Conservation (phyloP, 1,140 invertebrate genomes). For the Sweltsa coloradensis region DNA sequence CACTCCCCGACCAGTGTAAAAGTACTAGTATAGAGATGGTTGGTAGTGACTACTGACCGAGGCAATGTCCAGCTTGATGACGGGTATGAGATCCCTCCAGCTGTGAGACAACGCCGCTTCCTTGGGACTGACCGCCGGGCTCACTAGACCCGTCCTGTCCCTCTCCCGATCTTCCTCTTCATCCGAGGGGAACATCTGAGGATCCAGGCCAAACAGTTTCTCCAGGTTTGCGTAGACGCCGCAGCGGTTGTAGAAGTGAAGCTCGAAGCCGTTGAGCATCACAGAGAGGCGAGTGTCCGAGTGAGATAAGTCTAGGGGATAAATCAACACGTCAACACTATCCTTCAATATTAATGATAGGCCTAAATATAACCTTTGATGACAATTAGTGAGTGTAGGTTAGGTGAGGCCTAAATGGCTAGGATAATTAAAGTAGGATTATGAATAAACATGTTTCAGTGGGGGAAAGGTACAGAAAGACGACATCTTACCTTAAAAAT, state of each 20-base stretch:
- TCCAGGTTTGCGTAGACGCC: slow-evolving; percentile 79
- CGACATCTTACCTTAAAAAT: too few relatives aligned
- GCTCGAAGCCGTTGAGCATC: slow-evolving; percentile 89
- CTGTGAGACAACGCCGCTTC: slow-evolving; percentile 49
- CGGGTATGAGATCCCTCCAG: slow-evolving; percentile 93
- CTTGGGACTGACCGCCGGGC: slow-evolving; percentile 43
- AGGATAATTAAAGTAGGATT: too few relatives aligned
- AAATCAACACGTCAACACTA: slow-evolving; percentile 19
- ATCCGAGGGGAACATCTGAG: slow-evolving; percentile 53
- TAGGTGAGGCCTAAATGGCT: too few relatives aligned
- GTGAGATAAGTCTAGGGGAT: slow-evolving; percentile 77
- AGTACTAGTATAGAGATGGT: too few relatives aligned
- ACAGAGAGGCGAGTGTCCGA: slow-evolving; percentile 87
- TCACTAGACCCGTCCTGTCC: too few relatives aligned
- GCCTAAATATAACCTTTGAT: too few relatives aligned
- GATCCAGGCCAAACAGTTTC: slow-evolving; percentile 74
- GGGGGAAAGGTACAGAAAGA: too few relatives aligned
- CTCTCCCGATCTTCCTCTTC: slow-evolving; percentile 40
- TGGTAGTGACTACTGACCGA: slow-evolving; percentile 54
- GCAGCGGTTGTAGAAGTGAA: slow-evolving; percentile 93
- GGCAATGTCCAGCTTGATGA: slow-evolving; percentile 89
- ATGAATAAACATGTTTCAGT: too few relatives aligned
- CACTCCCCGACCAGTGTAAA: too few relatives aligned
- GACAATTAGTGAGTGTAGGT: too few relatives aligned
- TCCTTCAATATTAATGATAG: too few relatives aligned